These are phyloP conservation scores for Tiaroga cobitis DNA, from an alignment of 2,797 vertebrate species.

Conservation along the genomic window DNA sequence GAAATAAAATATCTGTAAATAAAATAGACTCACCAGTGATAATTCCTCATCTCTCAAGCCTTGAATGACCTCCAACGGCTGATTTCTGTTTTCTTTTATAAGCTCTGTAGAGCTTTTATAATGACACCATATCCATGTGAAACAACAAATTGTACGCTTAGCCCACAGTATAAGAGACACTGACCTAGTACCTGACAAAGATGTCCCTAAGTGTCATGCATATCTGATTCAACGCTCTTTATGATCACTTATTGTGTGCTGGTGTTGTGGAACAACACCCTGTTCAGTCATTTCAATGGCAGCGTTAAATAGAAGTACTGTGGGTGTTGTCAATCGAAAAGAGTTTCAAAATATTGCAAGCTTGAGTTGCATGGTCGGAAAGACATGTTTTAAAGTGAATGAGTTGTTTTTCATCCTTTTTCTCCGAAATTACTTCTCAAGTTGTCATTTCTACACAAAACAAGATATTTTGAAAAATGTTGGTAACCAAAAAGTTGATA, in stretches of 20 bases:
- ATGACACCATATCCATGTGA: conserved; percentile 63
- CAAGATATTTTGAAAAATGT: too few species aligned
- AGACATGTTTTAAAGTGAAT: neutral
- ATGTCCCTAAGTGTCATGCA: conserved; percentile 58
- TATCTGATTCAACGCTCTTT: conserved; percentile 50
- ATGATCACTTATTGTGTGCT: conserved; percentile 50
- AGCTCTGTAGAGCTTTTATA: conserved; percentile 76
- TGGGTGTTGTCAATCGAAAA: neutral
- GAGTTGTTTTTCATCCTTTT: neutral
- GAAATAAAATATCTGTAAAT: conserved; percentile 26
- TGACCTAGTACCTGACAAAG: conserved; percentile 80
- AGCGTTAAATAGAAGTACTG: neutral
- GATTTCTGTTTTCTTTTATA: conserved; percentile 26
- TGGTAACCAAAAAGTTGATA: too few species aligned
- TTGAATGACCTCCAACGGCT: conserved; percentile 55
- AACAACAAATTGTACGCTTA: conserved; percentile 38
- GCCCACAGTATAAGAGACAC: conserved; percentile 61
- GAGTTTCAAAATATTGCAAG: neutral
- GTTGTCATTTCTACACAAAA: too few species aligned
- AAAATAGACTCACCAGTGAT: conserved; percentile 54
- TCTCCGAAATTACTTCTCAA: neutral
- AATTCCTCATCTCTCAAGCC: conserved; percentile 20
- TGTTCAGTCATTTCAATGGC: conserved; percentile 28
- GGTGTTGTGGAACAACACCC: conserved; percentile 60
- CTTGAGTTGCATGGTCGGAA: neutral